Conservation (phyloP, 2,888 invertebrate genomes). For the Scotopteryx bipunctaria region DNA sequence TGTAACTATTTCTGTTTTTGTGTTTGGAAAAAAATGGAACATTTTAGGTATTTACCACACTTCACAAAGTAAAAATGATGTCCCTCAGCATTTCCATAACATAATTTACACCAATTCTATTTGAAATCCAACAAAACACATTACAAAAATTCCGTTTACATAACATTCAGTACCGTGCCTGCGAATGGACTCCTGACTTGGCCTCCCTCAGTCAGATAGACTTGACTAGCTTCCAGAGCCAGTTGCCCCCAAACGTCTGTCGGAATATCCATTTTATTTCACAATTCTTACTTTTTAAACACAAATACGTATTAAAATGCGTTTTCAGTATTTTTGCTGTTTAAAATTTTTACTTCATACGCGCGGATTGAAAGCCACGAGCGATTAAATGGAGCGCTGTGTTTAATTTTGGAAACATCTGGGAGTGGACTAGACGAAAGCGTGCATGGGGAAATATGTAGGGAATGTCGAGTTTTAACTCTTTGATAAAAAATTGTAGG, state of each 20-base stretch:
- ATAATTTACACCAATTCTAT: neutral
- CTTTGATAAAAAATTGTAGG: no score
- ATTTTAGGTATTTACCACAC: no score
- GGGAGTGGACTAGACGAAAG: constrained; percentile 59
- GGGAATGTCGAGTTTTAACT: constrained; percentile 41
- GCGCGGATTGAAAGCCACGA: constrained; percentile 59
- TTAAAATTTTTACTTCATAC: constrained; percentile 60
- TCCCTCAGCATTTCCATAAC: no score
- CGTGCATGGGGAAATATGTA: constrained; percentile 52
- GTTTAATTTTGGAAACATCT: constrained; percentile 79
- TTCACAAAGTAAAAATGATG: no score
- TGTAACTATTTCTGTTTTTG: no score
- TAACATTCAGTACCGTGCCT: constrained; percentile 87
- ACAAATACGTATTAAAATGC: constrained; percentile 46
- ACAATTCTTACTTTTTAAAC: constrained; percentile 39
- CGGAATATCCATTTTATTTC: constrained; percentile 84
- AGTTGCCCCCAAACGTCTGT: constrained; percentile 95
- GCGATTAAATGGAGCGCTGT: constrained; percentile 69
- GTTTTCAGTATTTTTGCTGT: constrained; percentile 38
- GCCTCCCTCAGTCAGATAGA: constrained; percentile 92
- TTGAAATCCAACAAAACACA: constrained; percentile 11
- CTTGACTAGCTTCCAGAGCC: constrained; percentile 93
- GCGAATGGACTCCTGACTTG: constrained; percentile 91
- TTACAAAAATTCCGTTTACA: constrained; percentile 23
- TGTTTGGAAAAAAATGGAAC: no score